phyloP scores from a whole-genome alignment of 2,113 vertebrate genomes.

The Nibea coibor region DNA sequence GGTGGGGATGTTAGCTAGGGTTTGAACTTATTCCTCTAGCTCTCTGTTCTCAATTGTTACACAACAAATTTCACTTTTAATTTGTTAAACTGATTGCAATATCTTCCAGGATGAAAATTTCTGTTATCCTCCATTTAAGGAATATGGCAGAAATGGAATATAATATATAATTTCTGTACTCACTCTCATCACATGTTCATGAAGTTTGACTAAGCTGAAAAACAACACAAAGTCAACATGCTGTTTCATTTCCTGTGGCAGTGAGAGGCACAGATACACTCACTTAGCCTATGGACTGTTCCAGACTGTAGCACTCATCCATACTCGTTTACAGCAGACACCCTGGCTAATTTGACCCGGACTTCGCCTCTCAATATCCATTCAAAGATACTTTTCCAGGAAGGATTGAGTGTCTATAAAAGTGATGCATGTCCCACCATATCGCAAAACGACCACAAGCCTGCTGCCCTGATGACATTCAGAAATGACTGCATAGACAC shows the following conservation, averaged over 20 bases:
- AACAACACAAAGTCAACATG: neutral
- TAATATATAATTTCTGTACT: too few species aligned
- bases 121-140: too few species aligned
- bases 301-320: conserved; percentile 10
- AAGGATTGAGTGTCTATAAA: conserved; percentile 69
- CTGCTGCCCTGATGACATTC: conserved; percentile 71
- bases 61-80: too few species aligned
- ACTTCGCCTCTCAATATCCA: conserved; percentile 64
- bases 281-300: neutral
- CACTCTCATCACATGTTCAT: neutral
- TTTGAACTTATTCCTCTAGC: too few species aligned
- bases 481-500: conserved; percentile 59
- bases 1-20: too few species aligned
- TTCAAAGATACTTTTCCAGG: conserved; percentile 53
- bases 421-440: conserved; percentile 68
- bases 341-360: conserved; percentile 59
- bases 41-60: too few species aligned
- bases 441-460: conserved; percentile 56
- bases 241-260: neutral
- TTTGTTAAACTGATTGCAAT: too few species aligned
- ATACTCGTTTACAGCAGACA: conserved; percentile 44
- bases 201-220: neutral
- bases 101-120: too few species aligned
- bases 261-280: conserved; percentile 2
- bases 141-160: too few species aligned